These are phyloP conservation scores for Penaeus monodon DNA, from an alignment of 2,888 invertebrate genomes.

Conservation along the genomic window DNA sequence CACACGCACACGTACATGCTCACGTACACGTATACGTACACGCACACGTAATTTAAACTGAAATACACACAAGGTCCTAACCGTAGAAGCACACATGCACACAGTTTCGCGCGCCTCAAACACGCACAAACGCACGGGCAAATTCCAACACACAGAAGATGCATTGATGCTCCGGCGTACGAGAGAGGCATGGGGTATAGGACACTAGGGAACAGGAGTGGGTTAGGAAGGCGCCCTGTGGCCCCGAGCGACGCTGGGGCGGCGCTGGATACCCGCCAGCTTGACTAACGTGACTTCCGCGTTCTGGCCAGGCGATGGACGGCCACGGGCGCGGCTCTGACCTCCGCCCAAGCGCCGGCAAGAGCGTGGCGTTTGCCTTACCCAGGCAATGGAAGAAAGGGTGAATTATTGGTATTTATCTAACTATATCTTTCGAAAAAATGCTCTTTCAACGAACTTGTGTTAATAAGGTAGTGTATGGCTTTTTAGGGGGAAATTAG, in stretches of 20 bases:
- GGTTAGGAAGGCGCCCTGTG: constrained; percentile 25
- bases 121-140: neutral
- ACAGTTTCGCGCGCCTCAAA: neutral
- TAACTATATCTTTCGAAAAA: no score
- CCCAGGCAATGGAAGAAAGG: no score
- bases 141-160: neutral
- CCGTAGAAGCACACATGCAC: neutral
- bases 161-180: neutral
- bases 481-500: no score
- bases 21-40: neutral
- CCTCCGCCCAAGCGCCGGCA: no score
- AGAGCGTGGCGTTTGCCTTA: no score
- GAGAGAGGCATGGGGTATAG: neutral
- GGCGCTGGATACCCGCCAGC: constrained; percentile 9
- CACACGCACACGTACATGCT: neutral
- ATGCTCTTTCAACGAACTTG: no score
- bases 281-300: constrained; percentile 7
- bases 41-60: neutral
- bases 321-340: no score
- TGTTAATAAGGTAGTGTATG: no score
- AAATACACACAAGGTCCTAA: neutral
- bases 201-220: constrained; percentile 1
- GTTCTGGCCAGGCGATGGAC: neutral
- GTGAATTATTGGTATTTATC: no score
- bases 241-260: constrained; percentile 7